These are phyloP conservation scores for Zaprionus africanus DNA, from an alignment of 1,140 invertebrate species.

Conservation along the genomic window DNA sequence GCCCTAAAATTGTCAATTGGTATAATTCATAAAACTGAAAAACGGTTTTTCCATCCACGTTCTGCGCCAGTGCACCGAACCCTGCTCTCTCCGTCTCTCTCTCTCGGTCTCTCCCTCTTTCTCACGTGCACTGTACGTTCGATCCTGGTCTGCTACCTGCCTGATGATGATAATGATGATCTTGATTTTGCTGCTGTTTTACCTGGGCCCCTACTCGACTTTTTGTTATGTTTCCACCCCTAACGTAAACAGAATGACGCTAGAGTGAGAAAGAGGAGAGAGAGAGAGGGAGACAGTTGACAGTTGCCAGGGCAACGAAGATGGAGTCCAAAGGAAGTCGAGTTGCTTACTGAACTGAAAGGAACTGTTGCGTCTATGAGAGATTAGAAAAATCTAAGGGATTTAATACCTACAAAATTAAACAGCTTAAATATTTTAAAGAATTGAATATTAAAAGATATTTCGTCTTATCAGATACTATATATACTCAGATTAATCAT, in stretches of 20 bases:
- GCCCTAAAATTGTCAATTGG: constrained; percentile 75
- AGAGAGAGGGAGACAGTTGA: not conserved
- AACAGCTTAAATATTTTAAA: not conserved
- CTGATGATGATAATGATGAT: constrained; percentile 25
- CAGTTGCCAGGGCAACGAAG: not conserved
- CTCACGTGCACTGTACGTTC: constrained; percentile 25
- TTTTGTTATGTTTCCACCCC: constrained; percentile 63
- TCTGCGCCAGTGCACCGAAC: constrained; percentile 72
- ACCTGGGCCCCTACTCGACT: constrained; percentile 51
- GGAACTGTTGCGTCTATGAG: not conserved
- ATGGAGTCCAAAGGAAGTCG: not conserved
- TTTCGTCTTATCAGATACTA: not conserved
- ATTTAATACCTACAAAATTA: not conserved
- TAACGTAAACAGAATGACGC: constrained; percentile 50
- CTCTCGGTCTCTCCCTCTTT: constrained; percentile 1
- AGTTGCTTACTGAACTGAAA: not conserved
- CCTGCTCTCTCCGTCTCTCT: constrained; percentile 14
- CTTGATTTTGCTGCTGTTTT: constrained; percentile 50
- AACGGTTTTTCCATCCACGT: constrained; percentile 78
- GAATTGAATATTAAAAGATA: too few species aligned
- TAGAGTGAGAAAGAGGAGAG: not conserved
- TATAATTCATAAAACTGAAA: constrained; percentile 66
- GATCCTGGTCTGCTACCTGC: constrained; percentile 12
- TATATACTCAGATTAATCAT: not conserved
- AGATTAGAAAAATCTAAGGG: not conserved